A percentile compares a stretch with the other conserved stretches of the same genome.
Evolutionary conservation across 2,113 vertebrate species (phyloP).

Genomic region (Pongo abelii): DNA sequence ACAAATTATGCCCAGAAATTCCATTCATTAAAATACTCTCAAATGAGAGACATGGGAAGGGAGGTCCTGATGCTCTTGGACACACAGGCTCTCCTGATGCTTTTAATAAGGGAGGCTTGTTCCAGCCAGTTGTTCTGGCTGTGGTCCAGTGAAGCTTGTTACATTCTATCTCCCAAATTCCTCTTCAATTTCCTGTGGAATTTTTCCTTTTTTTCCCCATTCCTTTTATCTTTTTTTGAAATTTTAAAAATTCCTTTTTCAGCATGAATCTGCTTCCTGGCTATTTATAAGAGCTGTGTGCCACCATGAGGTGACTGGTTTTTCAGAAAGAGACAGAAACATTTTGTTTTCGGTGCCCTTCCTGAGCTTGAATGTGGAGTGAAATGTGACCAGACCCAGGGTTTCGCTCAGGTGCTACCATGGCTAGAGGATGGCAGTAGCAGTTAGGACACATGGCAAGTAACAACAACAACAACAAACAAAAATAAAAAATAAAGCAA

Average conservation of each 20-base stretch:
- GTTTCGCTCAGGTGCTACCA: background rate
- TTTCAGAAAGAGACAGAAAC: background rate
- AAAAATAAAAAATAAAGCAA: background rate
- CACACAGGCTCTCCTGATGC: background rate
- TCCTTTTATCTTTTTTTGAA: background rate
- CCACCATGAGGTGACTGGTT: slow-evolving; percentile 35
- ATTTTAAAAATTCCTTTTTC: slow-evolving; percentile 55
- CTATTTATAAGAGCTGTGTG: slow-evolving; percentile 55
- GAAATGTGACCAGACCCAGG: background rate
- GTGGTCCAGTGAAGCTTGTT: background rate
- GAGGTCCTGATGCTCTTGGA: background rate
- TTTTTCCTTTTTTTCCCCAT: slow-evolving; percentile 32
- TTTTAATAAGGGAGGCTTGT: background rate
- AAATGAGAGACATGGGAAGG: background rate
- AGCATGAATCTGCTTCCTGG: slow-evolving; percentile 14
- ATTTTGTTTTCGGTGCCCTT: background rate
- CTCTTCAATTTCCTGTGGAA: slow-evolving; percentile 69
- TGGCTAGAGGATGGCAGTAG: background rate
- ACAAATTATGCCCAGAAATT: background rate
- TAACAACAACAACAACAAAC: background rate
- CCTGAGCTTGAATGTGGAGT: background rate
- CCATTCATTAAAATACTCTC: background rate
- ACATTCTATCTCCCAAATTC: slow-evolving; percentile 55
- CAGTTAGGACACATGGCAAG: background rate
- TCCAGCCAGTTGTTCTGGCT: slow-evolving; percentile 27